phyloP scores from a whole-genome alignment of 2,888 invertebrate genomes.

The Nowickia ferox region DNA sequence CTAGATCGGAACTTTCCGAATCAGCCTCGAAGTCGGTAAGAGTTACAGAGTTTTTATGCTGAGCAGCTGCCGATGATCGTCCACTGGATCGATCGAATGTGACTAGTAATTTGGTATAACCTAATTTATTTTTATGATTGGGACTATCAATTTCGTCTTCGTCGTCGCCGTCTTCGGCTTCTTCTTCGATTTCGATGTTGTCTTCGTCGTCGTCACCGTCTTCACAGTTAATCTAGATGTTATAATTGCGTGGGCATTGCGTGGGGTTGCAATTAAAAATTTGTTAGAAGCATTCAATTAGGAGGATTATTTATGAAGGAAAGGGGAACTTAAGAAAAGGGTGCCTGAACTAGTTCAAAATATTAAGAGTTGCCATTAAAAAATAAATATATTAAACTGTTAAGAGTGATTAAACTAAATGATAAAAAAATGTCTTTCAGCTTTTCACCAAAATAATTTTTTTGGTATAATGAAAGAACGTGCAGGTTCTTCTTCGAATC shows the following conservation, averaged over 20 bases:
- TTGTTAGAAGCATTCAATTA: neutral
- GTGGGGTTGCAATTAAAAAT: neutral
- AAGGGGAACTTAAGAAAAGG: neutral
- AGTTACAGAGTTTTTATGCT: conserved; percentile 67
- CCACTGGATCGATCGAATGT: conserved; percentile 71
- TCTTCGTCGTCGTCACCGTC: conserved; percentile 80
- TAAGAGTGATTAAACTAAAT: too few species aligned
- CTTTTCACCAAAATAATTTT: too few species aligned
- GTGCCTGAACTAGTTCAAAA: neutral
- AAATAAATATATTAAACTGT: too few species aligned
- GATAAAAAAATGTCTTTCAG: too few species aligned
- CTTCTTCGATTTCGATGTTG: conserved; percentile 75
- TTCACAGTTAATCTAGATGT: conserved; percentile 75
- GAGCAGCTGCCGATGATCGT: conserved; percentile 73
- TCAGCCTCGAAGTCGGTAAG: conserved; percentile 86
- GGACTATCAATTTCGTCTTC: conserved; percentile 75
- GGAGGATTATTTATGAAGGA: neutral
- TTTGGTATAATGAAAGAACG: too few species aligned
- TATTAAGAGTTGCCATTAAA: conserved; percentile 7
- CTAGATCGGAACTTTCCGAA: conserved; percentile 84
- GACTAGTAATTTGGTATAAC: conserved; percentile 74
- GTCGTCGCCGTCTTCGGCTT: conserved; percentile 76
- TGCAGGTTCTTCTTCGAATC: too few species aligned
- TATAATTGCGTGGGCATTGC: neutral
- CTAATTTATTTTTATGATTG: conserved; percentile 74